Evolutionary conservation across 2,888 invertebrate species (phyloP).

Genomic region (Ophion slaviceki): DNA sequence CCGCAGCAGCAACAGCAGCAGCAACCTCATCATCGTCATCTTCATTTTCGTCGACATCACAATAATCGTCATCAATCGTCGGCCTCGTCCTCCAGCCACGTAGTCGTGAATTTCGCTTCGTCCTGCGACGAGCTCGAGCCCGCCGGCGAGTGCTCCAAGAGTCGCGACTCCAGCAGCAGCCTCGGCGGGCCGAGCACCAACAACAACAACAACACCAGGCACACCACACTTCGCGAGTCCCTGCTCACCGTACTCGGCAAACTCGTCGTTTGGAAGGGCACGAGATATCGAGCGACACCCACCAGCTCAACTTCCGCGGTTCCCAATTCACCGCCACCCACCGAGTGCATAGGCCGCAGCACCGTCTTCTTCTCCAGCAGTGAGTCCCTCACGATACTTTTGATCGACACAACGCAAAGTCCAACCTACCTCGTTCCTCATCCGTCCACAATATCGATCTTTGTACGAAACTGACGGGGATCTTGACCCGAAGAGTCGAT

Average conservation of each 20-base stretch:
- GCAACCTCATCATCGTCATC: constrained; percentile 23
- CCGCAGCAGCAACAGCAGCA: constrained; percentile 50
- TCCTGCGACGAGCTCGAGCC: constrained; percentile 77
- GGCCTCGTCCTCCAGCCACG: constrained; percentile 75
- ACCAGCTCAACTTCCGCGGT: constrained; percentile 84
- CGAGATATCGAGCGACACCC: constrained; percentile 82
- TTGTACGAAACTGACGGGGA: neutral
- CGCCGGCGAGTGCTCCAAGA: constrained; percentile 78
- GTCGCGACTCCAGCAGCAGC: constrained; percentile 80
- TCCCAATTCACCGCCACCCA: constrained; percentile 82
- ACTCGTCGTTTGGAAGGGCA: constrained; percentile 86
- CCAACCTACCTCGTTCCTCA: neutral
- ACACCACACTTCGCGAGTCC: constrained; percentile 86
- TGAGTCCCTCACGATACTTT: constrained; percentile 72
- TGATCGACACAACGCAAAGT: neutral
- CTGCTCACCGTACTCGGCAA: constrained; percentile 88
- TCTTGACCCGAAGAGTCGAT: neutral
- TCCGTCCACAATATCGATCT: neutral
- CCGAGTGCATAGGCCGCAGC: constrained; percentile 85
- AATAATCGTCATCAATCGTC: constrained; percentile 45
- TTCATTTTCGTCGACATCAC: constrained; percentile 29
- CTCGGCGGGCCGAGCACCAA: constrained; percentile 78
- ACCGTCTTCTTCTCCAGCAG: constrained; percentile 81
- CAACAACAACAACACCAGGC: constrained; percentile 72
- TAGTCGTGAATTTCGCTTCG: constrained; percentile 75